Evolutionary conservation across 2,888 invertebrate species (phyloP), one percentile per base, ranked within the genome.

Genomic region (Proisotoma minuta): DNA sequence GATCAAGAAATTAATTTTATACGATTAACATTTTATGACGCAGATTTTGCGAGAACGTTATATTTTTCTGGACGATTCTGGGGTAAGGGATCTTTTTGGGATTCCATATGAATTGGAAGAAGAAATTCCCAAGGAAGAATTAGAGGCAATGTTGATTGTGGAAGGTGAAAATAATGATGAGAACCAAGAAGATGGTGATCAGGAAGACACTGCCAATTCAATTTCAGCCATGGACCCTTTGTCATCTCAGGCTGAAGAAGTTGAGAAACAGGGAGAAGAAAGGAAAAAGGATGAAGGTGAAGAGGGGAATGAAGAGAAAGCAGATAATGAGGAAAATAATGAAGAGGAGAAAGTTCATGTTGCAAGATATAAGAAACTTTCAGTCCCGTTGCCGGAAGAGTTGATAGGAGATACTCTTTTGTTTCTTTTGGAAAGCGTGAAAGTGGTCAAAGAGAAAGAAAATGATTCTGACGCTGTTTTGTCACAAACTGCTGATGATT

Each of bases 361-460:
- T 39, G 56, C 57, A 23, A 54, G 50, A 10, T 43, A 62, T 10
- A 66, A 65, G 50, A 71, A 63, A 63, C 58, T 73, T 22, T 57
- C 59, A 8, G 60, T 73, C 4, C 57, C 53, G 12, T 50, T 70
- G 22, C 70, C 73, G 8, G 52, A 52, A 1, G 68, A 66, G 1
- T 22, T 71, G 0, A 58, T 70, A 34, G 73, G 73, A 8, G 70
- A 73, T 50, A 73, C 70, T 3, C 58, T 71, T 1, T 62, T 73
- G 3, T 57, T 73, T 51, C 65, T 73, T 3, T 49, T 73, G 50
- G 71, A 73, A 26, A 65, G 68, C 27, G 24, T 60, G 4, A 65
- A 68, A 51, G 61, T 65, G 56, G 56, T 39, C 65, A n/a, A 52
- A 59, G 39, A 63, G 56, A 59, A 57, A 54, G 40, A 22, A 39